Conservation (phyloP, 2,797 vertebrate genomes). For the Notolabrus celidotus region DNA sequence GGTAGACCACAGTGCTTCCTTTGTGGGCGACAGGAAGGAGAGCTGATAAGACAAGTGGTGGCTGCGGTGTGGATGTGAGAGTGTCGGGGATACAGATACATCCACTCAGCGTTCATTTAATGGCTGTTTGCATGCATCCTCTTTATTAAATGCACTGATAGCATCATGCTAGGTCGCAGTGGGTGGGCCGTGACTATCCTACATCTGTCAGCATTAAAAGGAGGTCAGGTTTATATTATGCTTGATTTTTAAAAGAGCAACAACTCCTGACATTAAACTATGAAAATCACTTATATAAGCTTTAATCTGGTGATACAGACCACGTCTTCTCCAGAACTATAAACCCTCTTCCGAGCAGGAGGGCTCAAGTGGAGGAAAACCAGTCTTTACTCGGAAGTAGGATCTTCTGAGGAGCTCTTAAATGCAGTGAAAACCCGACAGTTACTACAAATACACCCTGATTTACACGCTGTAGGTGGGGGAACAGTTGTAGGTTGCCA, state of each 20-base stretch:
- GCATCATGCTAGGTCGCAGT: slow-evolving; percentile 16
- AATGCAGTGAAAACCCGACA: slow-evolving; percentile 43
- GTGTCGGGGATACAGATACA: not conserved
- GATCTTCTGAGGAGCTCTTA: slow-evolving; percentile 32
- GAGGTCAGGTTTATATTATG: too few species aligned
- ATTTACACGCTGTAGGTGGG: slow-evolving; percentile 56
- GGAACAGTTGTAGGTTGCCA: slow-evolving; percentile 36
- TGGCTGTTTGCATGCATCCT: too few species aligned
- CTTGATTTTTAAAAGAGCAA: too few species aligned
- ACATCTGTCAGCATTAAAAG: slow-evolving; percentile 16
- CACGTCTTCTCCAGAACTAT: not conserved
- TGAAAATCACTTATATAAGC: slow-evolving; percentile 24
- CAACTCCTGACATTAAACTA: slow-evolving; percentile 6
- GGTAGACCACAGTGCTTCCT: slow-evolving; percentile 15
- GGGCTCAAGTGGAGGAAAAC: slow-evolving; percentile 18
- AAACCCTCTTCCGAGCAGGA: slow-evolving; percentile 25
- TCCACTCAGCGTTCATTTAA: too few species aligned
- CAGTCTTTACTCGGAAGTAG: slow-evolving; percentile 17
- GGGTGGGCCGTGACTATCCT: slow-evolving; percentile 39
- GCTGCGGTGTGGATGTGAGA: slow-evolving; percentile 8
- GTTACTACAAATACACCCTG: slow-evolving; percentile 45
- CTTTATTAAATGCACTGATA: not conserved
- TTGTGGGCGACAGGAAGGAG: slow-evolving; percentile 31
- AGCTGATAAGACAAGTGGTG: slow-evolving; percentile 27
- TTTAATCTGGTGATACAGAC: slow-evolving; percentile 7